phyloP scores from a whole-genome alignment of 2,888 invertebrate species.

The Eledona agricola region DNA sequence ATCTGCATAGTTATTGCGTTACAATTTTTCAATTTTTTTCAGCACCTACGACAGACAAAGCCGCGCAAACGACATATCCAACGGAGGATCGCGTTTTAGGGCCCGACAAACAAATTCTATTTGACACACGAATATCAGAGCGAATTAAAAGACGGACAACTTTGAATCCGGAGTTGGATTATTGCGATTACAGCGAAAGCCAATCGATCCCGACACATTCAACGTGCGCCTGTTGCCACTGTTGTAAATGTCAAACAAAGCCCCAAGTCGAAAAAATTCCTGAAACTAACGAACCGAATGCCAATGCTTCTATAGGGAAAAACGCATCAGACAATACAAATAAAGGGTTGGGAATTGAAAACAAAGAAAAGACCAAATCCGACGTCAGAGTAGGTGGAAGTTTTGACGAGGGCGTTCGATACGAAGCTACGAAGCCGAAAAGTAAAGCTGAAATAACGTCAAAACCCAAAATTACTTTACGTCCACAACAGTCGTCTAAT shows the following conservation, averaged over 20 bases:
- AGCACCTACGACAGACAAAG: constrained; percentile 23
- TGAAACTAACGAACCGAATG: neutral
- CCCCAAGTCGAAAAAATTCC: too few species aligned
- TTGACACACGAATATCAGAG: constrained; percentile 57
- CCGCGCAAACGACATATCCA: constrained; percentile 19
- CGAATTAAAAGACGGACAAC: constrained; percentile 52
- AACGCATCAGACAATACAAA: too few species aligned
- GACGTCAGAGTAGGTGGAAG: too few species aligned
- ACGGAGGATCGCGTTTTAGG: neutral
- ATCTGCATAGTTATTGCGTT: constrained; percentile 1
- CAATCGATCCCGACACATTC: too few species aligned
- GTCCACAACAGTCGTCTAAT: too few species aligned
- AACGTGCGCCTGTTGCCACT: constrained; percentile 10
- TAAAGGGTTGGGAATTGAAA: too few species aligned
- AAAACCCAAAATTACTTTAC: constrained; percentile 45
- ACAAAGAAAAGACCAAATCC: too few species aligned
- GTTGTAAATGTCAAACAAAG: constrained; percentile 13
- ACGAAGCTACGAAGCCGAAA: neutral
- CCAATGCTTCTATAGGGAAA: too few species aligned
- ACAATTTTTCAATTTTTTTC: constrained; percentile 12
- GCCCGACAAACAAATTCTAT: constrained; percentile 26
- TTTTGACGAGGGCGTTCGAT: too few species aligned
- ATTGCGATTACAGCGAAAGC: constrained; percentile 39
- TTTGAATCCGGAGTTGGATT: constrained; percentile 41
- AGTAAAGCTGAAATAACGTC: constrained; percentile 38